These are phyloP conservation scores for Parambassis ranga DNA, from an alignment of 2,797 vertebrate genomes.

Conservation along the genomic window DNA sequence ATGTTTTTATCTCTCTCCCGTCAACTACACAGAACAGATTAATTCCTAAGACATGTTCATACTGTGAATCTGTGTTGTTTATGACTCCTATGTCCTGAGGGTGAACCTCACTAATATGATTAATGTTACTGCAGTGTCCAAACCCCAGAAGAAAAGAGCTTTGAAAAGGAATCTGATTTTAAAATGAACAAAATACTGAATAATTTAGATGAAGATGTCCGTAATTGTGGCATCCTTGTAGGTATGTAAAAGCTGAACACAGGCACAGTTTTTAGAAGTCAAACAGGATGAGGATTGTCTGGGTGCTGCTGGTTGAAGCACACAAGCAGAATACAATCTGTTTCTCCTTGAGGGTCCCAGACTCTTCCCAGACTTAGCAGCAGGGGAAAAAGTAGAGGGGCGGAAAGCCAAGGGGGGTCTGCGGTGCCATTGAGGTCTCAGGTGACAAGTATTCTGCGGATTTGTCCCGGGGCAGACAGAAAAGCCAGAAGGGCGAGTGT, in stretches of 20 bases:
- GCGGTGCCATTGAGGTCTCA: constrained; percentile 49
- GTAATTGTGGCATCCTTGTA: constrained; percentile 10
- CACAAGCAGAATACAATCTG: constrained; percentile 50
- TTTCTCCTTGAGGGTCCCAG: constrained; percentile 56
- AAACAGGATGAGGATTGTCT: constrained; percentile 34
- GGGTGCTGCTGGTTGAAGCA: constrained; percentile 1
- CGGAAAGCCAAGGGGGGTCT: constrained; percentile 4
- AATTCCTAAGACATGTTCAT: background rate
- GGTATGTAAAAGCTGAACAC: constrained; percentile 1
- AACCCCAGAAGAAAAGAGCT: background rate
- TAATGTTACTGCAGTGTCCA: constrained; percentile 9
- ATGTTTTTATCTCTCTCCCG: background rate
- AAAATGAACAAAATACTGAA: constrained; percentile 6
- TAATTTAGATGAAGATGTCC: constrained; percentile 14
- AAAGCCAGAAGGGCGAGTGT: constrained; percentile 57
- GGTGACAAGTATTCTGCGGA: constrained; percentile 59
- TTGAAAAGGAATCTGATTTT: background rate
- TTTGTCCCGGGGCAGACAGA: constrained; percentile 56
- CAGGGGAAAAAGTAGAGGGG: constrained; percentile 1
- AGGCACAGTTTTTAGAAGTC: constrained; percentile 16
- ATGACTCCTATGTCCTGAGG: background rate
- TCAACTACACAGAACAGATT: background rate
- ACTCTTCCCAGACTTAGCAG: constrained; percentile 25
- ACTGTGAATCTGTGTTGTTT: background rate
- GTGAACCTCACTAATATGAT: background rate